A percentile compares a stretch with the other conserved stretches of the same genome.
phyloP scores from a whole-genome alignment of 2,888 invertebrate genomes.

The Herminia tarsipennalis region DNA sequence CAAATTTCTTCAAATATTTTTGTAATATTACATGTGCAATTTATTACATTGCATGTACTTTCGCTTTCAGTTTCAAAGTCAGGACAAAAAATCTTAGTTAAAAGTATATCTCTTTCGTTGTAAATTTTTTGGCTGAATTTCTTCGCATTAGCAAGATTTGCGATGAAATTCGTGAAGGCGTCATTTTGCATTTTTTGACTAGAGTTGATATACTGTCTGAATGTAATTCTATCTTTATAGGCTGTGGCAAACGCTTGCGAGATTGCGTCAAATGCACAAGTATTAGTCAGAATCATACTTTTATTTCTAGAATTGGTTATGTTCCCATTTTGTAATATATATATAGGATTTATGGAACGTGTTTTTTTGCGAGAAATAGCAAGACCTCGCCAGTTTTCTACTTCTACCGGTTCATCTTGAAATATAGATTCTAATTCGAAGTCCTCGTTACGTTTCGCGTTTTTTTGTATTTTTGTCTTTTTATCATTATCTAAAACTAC shows the following conservation, averaged over 20 bases:
- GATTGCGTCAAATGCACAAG: too few species aligned
- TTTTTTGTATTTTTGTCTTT: constrained; percentile 4
- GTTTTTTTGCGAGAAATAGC: constrained; percentile 7
- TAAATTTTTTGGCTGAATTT: too few species aligned
- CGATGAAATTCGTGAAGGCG: too few species aligned
- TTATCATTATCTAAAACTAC: constrained; percentile 9
- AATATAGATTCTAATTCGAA: constrained; percentile 11
- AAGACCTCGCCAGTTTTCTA: constrained; percentile 14
- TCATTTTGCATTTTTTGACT: too few species aligned
- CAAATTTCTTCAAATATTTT: constrained; percentile 10
- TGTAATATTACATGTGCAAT: constrained; percentile 10
- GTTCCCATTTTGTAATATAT: constrained; percentile 17
- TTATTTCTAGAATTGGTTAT: constrained; percentile 9
- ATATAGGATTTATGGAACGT: constrained; percentile 4
- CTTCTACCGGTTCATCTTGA: constrained; percentile 11
- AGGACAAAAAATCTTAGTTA: too few species aligned
- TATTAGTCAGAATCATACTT: too few species aligned
- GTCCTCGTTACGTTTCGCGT: constrained; percentile 6
- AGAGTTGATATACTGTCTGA: too few species aligned
- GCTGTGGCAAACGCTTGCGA: too few species aligned
- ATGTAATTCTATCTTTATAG: too few species aligned
- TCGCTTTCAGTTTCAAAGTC: too few species aligned
- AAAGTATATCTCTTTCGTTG: too few species aligned
- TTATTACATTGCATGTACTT: neutral
- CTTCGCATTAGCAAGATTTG: too few species aligned